Evolutionary conservation across 2,797 vertebrate species (phyloP).

Genomic region (Nasua narica): DNA sequence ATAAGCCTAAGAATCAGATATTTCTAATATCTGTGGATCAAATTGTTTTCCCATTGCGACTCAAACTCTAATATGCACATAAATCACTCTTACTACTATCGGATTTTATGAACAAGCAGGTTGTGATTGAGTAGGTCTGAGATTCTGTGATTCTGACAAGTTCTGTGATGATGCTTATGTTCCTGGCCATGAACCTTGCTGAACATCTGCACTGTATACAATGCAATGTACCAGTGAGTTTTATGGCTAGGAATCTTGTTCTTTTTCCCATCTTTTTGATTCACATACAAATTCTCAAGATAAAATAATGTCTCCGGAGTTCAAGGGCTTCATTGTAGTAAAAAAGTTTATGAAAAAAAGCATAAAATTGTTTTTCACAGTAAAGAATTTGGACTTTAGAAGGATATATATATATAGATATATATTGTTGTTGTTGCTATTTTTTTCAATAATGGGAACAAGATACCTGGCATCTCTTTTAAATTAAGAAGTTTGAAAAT

Average conservation of each 20-base stretch:
- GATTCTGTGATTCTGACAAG: not conserved
- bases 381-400: not conserved
- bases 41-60: not conserved
- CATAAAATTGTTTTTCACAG: not conserved
- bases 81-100: not conserved
- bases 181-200: not conserved
- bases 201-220: not conserved
- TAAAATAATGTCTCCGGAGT: constrained; percentile 23
- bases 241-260: not conserved
- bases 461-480: not conserved
- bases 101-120: not conserved
- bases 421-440: too few species aligned
- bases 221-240: not conserved
- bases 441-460: constrained; percentile 14
- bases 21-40: not conserved
- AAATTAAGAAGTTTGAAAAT: constrained; percentile 65
- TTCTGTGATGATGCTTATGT: not conserved
- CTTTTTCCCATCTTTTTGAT: not conserved
- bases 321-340: not conserved
- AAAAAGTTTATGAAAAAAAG: not conserved
- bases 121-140: not conserved
- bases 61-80: not conserved
- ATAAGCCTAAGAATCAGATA: not conserved
- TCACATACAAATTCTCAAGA: not conserved
- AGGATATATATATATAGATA: not conserved